phyloP scores from a whole-genome alignment of 1,140 invertebrate genomes.

The Drosophila tristis region DNA sequence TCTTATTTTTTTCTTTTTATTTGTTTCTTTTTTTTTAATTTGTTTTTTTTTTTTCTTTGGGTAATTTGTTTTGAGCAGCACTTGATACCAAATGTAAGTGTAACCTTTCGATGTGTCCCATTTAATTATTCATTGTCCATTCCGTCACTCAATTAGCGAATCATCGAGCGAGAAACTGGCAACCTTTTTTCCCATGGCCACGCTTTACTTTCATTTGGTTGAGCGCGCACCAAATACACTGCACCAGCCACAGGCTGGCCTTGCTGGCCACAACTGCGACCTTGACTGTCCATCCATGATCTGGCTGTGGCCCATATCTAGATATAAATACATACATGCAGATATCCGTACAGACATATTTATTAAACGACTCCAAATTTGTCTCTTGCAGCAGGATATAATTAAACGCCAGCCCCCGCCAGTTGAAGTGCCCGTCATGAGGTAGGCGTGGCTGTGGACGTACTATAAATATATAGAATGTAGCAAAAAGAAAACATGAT shows the following conservation, averaged over 20 bases:
- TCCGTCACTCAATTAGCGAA: no score
- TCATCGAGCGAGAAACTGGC: no score
- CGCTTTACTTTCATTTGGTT: no score
- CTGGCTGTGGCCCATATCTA: conserved; percentile 29
- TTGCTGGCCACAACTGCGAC: neutral
- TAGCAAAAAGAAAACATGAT: neutral
- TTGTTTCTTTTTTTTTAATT: no score
- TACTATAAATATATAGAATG: conserved; percentile 7
- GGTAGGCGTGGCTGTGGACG: conserved; percentile 29
- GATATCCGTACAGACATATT: conserved; percentile 15
- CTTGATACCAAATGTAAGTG: no score
- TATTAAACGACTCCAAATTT: conserved; percentile 42
- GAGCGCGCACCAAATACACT: no score
- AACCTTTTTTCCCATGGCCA: no score
- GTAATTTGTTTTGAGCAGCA: no score
- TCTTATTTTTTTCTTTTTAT: no score
- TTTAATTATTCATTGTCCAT: no score
- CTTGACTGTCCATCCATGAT: conserved; percentile 3
- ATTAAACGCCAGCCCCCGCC: neutral
- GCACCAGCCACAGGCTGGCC: neutral
- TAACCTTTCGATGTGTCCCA: no score
- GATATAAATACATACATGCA: neutral
- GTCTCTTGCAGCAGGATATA: conserved; percentile 37
- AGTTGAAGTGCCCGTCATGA: conserved; percentile 12
- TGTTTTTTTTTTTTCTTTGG: no score